Conservation (phyloP, 2,113 vertebrate species). For the Ivindomyrus marchei region DNA sequence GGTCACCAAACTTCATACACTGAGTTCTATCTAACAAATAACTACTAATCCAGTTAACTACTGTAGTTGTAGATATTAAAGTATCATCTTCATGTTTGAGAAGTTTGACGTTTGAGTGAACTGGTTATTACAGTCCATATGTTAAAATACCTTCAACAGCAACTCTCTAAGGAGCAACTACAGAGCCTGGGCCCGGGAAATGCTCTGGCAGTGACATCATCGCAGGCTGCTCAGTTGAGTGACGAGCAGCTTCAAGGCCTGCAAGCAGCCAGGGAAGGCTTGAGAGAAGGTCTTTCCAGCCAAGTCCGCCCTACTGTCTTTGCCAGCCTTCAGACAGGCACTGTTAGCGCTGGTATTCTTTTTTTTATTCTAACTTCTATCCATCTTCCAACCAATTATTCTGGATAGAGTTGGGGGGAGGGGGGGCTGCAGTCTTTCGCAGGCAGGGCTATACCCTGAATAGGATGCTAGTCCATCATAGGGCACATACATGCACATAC, state of each 20-base stretch:
- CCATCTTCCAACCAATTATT: neutral
- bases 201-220: conserved; percentile 53
- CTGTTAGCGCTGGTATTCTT: conserved; percentile 12
- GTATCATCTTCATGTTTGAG: neutral
- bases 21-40: neutral
- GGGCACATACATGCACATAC: neutral
- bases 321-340: neutral
- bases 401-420: neutral
- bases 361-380: neutral
- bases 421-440: neutral
- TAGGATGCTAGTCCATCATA: neutral
- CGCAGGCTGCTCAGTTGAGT: conserved; percentile 48
- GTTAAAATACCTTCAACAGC: conserved; percentile 39
- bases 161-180: conserved; percentile 61
- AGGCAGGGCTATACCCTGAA: neutral
- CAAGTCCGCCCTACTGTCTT: neutral
- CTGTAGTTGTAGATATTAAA: neutral
- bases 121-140: neutral
- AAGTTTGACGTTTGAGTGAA: neutral
- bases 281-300: conserved; percentile 28
- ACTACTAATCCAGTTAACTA: neutral
- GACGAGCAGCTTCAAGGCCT: conserved; percentile 59
- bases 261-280: conserved; percentile 55
- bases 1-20: neutral
- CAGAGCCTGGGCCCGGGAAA: conserved; percentile 61